A percentile compares a stretch with the other conserved stretches of the same genome.
Conservation (phyloP, 2,888 invertebrate species). For the Gnatocerus cornutus region DNA sequence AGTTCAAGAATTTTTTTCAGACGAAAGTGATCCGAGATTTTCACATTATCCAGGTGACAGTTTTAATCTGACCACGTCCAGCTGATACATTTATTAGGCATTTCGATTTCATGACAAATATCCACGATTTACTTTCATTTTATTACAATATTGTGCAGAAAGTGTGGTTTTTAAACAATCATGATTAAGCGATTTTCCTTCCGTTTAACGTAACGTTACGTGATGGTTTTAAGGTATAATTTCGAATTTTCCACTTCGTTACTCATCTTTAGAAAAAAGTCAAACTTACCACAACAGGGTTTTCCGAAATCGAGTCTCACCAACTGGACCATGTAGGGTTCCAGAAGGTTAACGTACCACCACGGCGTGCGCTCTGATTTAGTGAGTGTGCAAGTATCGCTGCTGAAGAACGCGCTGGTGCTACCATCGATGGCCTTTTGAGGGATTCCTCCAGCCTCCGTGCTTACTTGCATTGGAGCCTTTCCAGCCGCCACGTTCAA, state of each 20-base stretch:
- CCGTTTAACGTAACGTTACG: conserved; percentile 42
- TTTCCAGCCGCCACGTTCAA: conserved; percentile 95
- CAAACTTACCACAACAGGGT: conserved; percentile 88
- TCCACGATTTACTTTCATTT: conserved; percentile 33
- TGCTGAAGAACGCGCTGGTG: conserved; percentile 85
- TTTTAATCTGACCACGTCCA: conserved; percentile 2
- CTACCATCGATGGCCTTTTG: conserved; percentile 95
- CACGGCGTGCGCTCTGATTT: conserved; percentile 89
- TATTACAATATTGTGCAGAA: conserved; percentile 42
- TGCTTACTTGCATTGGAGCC: conserved; percentile 94
- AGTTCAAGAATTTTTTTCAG: background rate
- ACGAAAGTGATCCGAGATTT: background rate
- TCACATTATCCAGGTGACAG: conserved; percentile 10
- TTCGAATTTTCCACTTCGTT: conserved; percentile 35
- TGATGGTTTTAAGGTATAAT: conserved; percentile 32
- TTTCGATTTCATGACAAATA: conserved; percentile 30
- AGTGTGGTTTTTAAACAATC: conserved; percentile 40
- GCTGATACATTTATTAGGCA: conserved; percentile 16
- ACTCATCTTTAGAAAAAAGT: conserved; percentile 21
- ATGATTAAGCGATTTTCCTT: conserved; percentile 33
- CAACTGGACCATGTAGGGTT: conserved; percentile 95
- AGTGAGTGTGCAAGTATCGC: conserved; percentile 91
- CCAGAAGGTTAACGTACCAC: conserved; percentile 96
- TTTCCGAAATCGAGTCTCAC: conserved; percentile 93
- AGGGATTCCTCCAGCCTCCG: conserved; percentile 87